Percentiles rank a stretch among this genome's conserved stretches.
Evolutionary conservation across 2,888 invertebrate species (phyloP).

Genomic region (Drosophila peninsularis): DNA sequence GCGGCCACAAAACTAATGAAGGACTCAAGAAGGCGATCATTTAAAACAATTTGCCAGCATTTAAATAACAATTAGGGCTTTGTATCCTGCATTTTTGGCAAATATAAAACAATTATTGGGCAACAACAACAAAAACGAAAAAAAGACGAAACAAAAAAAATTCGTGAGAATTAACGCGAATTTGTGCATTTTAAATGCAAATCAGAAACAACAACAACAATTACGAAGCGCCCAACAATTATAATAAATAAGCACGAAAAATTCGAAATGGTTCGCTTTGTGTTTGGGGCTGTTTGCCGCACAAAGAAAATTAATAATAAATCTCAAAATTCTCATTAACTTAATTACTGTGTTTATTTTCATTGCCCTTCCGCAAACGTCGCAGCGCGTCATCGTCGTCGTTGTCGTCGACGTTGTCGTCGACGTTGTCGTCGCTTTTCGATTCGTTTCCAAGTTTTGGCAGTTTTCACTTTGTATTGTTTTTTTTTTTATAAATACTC

Average conservation of each 20-base stretch:
- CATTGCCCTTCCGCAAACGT: constrained; percentile 74
- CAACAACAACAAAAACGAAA: background rate
- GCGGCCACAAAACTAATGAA: constrained; percentile 22
- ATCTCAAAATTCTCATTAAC: constrained; percentile 83
- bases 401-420: constrained; percentile 21
- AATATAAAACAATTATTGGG: constrained; percentile 32
- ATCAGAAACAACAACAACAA: constrained; percentile 48
- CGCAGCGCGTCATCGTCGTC: constrained; percentile 18
- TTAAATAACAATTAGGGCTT: constrained; percentile 70
- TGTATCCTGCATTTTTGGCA: constrained; percentile 6
- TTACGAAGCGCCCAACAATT: constrained; percentile 58
- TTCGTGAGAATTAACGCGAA: constrained; percentile 59
- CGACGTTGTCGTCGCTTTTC: constrained; percentile 28
- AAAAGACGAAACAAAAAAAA: background rate
- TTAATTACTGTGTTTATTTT: constrained; percentile 82
- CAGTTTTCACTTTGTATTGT: constrained; percentile 15
- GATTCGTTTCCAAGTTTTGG: constrained; percentile 35
- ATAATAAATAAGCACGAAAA: constrained; percentile 70
- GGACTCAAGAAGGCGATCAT: constrained; percentile 33
- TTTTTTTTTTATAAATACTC: background rate
- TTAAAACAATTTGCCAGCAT: constrained; percentile 60
- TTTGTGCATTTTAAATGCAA: constrained; percentile 73
- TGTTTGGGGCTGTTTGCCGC: constrained; percentile 2
- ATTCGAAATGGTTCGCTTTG: constrained; percentile 61
- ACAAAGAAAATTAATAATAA: constrained; percentile 78